Conservation (phyloP, 1,140 invertebrate genomes). For the Pararge aegeria region DNA sequence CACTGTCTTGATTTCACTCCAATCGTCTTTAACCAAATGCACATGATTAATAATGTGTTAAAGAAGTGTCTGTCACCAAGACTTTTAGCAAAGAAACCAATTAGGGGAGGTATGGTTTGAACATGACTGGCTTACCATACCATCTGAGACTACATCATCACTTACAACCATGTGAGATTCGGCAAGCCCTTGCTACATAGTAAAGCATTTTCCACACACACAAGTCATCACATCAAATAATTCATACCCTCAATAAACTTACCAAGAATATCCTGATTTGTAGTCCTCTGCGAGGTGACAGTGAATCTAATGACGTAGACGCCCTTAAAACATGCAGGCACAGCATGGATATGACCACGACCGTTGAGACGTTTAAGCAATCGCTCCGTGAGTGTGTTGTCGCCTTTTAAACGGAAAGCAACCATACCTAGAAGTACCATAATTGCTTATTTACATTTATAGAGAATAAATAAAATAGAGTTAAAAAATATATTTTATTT, state of each 20-base stretch:
- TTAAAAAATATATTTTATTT: too few species aligned
- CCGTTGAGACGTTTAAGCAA: constrained; percentile 93
- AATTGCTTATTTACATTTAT: too few species aligned
- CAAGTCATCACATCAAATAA: neutral
- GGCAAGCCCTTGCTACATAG: too few species aligned
- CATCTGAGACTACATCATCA: neutral
- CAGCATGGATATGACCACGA: constrained; percentile 92
- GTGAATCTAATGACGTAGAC: constrained; percentile 96
- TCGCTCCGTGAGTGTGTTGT: constrained; percentile 91
- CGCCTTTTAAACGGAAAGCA: constrained; percentile 93
- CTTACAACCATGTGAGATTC: too few species aligned
- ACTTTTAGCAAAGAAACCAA: too few species aligned
- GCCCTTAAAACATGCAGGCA: constrained; percentile 93
- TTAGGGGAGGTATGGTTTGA: too few species aligned
- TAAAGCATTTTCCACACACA: too few species aligned
- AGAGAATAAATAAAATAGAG: too few species aligned
- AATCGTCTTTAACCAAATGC: constrained; percentile 83
- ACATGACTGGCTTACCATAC: too few species aligned
- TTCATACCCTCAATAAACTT: neutral
- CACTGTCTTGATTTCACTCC: constrained; percentile 92
- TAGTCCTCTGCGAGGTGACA: constrained; percentile 95
- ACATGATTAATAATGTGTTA: neutral
- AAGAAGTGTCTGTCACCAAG: neutral
- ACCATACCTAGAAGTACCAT: constrained; percentile 89
- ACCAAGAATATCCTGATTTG: constrained; percentile 90